These are phyloP conservation scores for Eupithecia subfuscata DNA, from an alignment of 2,888 invertebrate genomes.

Conservation along the genomic window DNA sequence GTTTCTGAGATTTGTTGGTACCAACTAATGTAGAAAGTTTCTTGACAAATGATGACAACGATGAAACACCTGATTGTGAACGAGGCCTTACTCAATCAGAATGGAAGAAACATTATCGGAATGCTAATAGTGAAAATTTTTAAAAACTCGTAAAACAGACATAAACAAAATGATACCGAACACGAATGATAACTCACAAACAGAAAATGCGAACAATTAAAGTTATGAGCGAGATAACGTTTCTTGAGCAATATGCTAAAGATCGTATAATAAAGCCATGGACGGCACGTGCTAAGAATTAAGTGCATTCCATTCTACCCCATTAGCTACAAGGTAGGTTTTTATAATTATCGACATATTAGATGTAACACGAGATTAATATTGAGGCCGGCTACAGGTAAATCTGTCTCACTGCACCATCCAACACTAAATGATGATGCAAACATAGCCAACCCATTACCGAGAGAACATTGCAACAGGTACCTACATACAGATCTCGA, in stretches of 20 bases:
- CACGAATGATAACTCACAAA: conserved; percentile 68
- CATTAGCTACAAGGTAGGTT: conserved; percentile 60
- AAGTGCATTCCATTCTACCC: conserved; percentile 58
- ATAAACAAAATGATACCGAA: conserved; percentile 65
- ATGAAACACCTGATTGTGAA: conserved; percentile 56
- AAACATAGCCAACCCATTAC: conserved; percentile 45
- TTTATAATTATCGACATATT: conserved; percentile 75
- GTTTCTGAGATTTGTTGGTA: conserved; percentile 68
- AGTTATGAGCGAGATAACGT: conserved; percentile 66
- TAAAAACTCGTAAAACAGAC: conserved; percentile 54
- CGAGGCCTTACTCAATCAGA: conserved; percentile 14
- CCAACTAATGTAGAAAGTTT: conserved; percentile 64
- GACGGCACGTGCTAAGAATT: conserved; percentile 71
- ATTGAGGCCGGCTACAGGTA: conserved; percentile 57
- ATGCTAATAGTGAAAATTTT: conserved; percentile 44
- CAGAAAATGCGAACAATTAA: conserved; percentile 66
- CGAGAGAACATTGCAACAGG: conserved; percentile 9
- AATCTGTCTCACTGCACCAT: conserved; percentile 61
- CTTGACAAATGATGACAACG: conserved; percentile 63
- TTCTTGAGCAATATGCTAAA: conserved; percentile 68
- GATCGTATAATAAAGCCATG: conserved; percentile 74
- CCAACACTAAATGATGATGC: conserved; percentile 52
- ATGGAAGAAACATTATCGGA: conserved; percentile 35
- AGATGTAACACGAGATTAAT: conserved; percentile 67
- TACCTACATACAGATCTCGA: conserved; percentile 7